Evolutionary conservation across 1,140 invertebrate species (phyloP).

Genomic region (Meteorus sp.): DNA sequence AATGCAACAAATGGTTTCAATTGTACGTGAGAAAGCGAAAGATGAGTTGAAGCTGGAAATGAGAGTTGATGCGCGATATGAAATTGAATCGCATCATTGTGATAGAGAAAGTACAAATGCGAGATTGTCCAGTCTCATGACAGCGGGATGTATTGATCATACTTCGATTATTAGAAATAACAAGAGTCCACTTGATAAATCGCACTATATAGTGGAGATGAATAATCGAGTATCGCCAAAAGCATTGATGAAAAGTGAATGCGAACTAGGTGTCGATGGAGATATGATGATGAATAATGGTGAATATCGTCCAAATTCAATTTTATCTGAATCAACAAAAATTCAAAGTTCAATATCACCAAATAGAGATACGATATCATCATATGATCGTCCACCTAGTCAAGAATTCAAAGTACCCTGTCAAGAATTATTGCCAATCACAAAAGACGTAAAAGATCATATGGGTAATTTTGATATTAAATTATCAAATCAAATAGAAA

Average conservation of each 20-base stretch:
- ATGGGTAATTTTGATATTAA: constrained; percentile 29
- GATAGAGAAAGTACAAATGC: background rate
- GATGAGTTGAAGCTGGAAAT: constrained; percentile 32
- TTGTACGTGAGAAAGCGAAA: constrained; percentile 35
- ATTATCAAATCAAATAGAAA: constrained; percentile 34
- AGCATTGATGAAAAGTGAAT: constrained; percentile 33
- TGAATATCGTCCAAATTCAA: constrained; percentile 28
- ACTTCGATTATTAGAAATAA: background rate
- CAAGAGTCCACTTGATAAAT: background rate
- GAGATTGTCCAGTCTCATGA: background rate
- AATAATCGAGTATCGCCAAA: constrained; percentile 25
- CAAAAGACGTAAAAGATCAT: constrained; percentile 34
- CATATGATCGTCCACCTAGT: constrained; percentile 25
- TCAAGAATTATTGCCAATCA: constrained; percentile 32
- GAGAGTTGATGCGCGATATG: constrained; percentile 35
- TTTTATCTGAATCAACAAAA: no score
- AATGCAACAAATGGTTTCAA: constrained; percentile 31
- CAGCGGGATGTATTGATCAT: constrained; percentile 23
- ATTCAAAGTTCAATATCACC: constrained; percentile 1
- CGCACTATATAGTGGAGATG: background rate
- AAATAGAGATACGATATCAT: constrained; percentile 25
- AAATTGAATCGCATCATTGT: constrained; percentile 35
- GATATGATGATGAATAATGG: background rate
- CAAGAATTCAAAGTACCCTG: constrained; percentile 37
- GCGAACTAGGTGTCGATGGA: constrained; percentile 6